Conservation (phyloP, 2,888 invertebrate species). For the Diaphora mendica region DNA sequence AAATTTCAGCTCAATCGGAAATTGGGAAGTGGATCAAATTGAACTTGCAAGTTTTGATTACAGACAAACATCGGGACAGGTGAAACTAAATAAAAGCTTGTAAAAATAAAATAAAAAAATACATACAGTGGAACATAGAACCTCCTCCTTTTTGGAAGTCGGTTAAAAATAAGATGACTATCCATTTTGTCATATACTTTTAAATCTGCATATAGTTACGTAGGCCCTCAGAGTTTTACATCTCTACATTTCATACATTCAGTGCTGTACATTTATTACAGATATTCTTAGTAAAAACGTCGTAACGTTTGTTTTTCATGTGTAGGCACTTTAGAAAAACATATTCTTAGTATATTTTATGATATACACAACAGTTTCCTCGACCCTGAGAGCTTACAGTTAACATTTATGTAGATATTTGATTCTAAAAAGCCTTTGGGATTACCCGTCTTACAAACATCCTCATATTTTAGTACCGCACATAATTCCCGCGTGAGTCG, state of each 20-base stretch:
- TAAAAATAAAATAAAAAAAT: no score
- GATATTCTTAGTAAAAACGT: constrained; percentile 23
- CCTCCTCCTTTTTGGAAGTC: no score
- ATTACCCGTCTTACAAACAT: constrained; percentile 40
- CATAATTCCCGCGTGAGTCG: constrained; percentile 47
- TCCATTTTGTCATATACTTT: background rate
- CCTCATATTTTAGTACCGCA: constrained; percentile 52
- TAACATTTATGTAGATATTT: constrained; percentile 26
- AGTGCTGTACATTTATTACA: constrained; percentile 12
- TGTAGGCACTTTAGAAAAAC: constrained; percentile 22
- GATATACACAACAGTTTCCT: constrained; percentile 18
- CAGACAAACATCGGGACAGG: no score
- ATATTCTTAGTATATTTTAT: constrained; percentile 20
- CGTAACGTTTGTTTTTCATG: constrained; percentile 26
- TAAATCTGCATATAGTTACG: background rate
- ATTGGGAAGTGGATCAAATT: no score
- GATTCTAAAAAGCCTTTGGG: constrained; percentile 36
- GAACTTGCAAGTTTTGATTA: no score
- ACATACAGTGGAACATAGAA: no score
- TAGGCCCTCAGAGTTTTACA: background rate
- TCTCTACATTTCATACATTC: background rate
- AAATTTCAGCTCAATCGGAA: no score
- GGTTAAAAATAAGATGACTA: background rate
- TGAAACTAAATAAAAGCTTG: no score
- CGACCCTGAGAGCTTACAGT: constrained; percentile 15